These are phyloP conservation scores for Mya arenaria DNA, from an alignment of 1,140 invertebrate genomes.

Conservation along the genomic window DNA sequence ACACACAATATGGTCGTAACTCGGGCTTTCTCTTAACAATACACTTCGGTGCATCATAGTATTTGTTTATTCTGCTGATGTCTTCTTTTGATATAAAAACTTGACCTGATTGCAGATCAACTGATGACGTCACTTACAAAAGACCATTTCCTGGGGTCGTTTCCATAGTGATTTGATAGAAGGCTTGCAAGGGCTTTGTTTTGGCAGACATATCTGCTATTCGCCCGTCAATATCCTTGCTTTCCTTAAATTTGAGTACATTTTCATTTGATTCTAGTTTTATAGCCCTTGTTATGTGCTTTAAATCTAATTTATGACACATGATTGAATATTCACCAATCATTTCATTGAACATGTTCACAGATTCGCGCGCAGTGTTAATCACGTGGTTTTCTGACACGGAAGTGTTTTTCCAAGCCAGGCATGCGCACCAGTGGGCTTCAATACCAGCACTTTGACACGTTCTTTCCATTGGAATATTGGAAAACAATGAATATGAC, in stretches of 20 bases:
- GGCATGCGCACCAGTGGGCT: slow-evolving; percentile 96
- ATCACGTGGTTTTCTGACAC: slow-evolving; percentile 14
- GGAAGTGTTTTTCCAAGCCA: slow-evolving; percentile 86
- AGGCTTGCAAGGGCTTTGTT: slow-evolving; percentile 21
- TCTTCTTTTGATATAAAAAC: slow-evolving; percentile 88
- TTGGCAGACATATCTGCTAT: slow-evolving; percentile 85
- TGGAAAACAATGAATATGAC: slow-evolving; percentile 87
- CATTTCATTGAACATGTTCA: slow-evolving; percentile 86
- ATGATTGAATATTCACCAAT: slow-evolving; percentile 84
- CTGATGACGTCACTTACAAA: slow-evolving; percentile 88
- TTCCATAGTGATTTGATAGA: slow-evolving; percentile 84
- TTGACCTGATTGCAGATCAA: slow-evolving; percentile 84
- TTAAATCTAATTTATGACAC: slow-evolving; percentile 47
- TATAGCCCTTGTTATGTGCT: slow-evolving; percentile 81
- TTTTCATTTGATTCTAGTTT: slow-evolving; percentile 85
- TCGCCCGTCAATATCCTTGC: slow-evolving; percentile 92
- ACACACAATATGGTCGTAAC: slow-evolving; percentile 71
- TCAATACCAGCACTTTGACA: slow-evolving; percentile 95
- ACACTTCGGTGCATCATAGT: slow-evolving; percentile 89
- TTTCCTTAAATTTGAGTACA: slow-evolving; percentile 88
- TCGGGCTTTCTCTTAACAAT: slow-evolving; percentile 81
- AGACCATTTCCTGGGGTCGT: slow-evolving; percentile 88
- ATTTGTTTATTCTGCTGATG: slow-evolving; percentile 94
- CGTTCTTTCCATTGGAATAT: slow-evolving; percentile 85
- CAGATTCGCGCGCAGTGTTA: slow-evolving; percentile 82